Evolutionary conservation across 2,888 invertebrate species (phyloP).

Genomic region (Venusia cambrica): DNA sequence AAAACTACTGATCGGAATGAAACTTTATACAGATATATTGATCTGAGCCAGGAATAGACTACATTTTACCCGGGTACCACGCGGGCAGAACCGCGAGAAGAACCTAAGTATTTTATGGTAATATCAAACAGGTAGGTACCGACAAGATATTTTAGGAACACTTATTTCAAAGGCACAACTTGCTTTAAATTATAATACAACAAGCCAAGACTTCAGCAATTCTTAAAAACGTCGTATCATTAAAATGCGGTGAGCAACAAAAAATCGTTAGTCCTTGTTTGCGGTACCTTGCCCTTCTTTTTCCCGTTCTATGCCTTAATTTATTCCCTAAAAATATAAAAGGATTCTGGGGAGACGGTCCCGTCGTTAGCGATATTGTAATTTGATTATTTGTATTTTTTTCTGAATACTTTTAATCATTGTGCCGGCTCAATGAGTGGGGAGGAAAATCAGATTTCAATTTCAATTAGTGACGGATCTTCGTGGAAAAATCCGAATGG

Average conservation of each 20-base stretch:
- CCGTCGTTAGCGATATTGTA: constrained; percentile 81
- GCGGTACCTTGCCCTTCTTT: constrained; percentile 52
- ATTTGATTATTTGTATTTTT: constrained; percentile 82
- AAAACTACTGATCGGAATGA: no score
- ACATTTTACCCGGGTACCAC: no score
- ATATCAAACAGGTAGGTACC: no score
- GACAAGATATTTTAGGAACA: no score
- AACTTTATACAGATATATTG: no score
- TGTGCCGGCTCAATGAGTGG: constrained; percentile 53
- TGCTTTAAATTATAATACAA: constrained; percentile 1
- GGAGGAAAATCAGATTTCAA: constrained; percentile 78
- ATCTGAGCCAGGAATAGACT: no score
- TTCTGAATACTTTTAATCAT: constrained; percentile 80
- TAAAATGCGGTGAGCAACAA: constrained; percentile 41
- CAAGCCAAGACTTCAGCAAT: constrained; percentile 24
- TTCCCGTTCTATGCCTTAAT: constrained; percentile 67
- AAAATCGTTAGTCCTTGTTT: constrained; percentile 66
- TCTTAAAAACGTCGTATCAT: constrained; percentile 34
- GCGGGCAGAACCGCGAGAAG: no score
- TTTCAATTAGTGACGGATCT: constrained; percentile 78
- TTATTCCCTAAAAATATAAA: constrained; percentile 78
- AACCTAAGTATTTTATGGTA: no score
- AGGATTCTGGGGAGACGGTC: constrained; percentile 72
- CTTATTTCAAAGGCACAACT: neutral
- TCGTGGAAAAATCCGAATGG: constrained; percentile 64